Base-by-base conservation (phyloP, 2,797 vertebrate genomes). In the Tolypeutes matacus region DNA sequence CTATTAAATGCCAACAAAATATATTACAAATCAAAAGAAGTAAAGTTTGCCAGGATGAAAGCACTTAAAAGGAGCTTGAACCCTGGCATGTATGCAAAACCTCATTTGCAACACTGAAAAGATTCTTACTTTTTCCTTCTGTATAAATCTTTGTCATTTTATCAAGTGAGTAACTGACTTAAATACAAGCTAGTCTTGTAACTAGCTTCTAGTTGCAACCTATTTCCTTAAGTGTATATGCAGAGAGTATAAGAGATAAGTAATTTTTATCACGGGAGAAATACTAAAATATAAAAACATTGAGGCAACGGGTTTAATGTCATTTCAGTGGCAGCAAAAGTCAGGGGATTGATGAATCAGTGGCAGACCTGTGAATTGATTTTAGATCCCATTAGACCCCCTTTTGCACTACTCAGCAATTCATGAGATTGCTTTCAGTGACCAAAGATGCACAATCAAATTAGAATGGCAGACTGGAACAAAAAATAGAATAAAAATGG, bases 401-500 rank as follows among this genome's bases (percentile, higher is more conserved):
- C 69, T 95, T 97, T 95, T 86, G 85, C 97, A 94, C 96, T 53
- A 81, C 81, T 95, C 93, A 98, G 97, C 95, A 98, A 94, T 76
- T 0, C 0, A 64, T 91, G 64, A 96, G 96, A 96, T 96, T 94
- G 95, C 89, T 97, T 98, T 94, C 86, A 93, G 93, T 92, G 93
- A 72, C 75, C 91, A 88, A 84, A 91, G 80, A 89, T 73, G 64
- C 86, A 97, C 92, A 85, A 87, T 93, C 93, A 84, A 96, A 93
- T 83, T 95, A 97, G 89, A 95, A 97, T 75, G 94, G 65, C 34
- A 97, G 92, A 86, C 67, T 95, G 80, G 80, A 92, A 90, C 98
- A 95, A 96, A 97, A 97, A 91, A 93, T 92, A 92, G 96, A 94
- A 95, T 95, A 89, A 97, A 96, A 96, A 96, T 97, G 95, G 92